A percentile compares a stretch with the other conserved stretches of the same genome.
Evolutionary conservation across 2,797 vertebrate genomes (phyloP).

Genomic region (Lithobates sylvaticus): DNA sequence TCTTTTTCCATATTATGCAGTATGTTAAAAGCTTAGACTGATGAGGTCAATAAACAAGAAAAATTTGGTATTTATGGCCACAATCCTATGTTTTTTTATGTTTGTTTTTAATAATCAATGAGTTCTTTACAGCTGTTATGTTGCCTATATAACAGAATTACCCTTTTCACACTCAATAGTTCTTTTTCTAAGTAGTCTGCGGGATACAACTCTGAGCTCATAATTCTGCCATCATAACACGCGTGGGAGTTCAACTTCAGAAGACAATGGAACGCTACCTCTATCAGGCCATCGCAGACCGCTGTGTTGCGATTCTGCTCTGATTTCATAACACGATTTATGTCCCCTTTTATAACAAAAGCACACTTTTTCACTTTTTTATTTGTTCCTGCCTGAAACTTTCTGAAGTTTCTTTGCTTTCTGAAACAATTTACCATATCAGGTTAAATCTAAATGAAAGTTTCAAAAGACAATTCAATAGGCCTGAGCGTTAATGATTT

Average conservation of each 20-base stretch:
- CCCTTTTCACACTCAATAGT: not conserved
- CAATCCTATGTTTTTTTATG: not conserved
- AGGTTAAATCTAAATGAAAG: too few relatives aligned
- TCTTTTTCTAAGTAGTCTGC: constrained; percentile 9
- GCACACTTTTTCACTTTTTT: not conserved
- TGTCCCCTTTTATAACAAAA: not conserved
- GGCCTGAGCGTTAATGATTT: too few relatives aligned
- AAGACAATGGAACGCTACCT: not conserved
- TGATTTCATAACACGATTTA: constrained; percentile 2
- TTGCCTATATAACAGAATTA: constrained; percentile 40
- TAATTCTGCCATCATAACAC: constrained; percentile 8
- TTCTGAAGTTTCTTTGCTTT: too few relatives aligned
- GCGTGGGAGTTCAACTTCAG: constrained; percentile 1
- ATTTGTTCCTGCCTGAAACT: not conserved
- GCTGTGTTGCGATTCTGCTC: not conserved
- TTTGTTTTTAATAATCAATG: constrained; percentile 9
- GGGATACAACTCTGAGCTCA: constrained; percentile 11
- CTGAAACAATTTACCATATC: too few relatives aligned
- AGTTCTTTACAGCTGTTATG: constrained; percentile 1
- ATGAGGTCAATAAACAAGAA: not conserved
- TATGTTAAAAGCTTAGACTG: not conserved
- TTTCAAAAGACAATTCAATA: too few relatives aligned
- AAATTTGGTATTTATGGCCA: not conserved
- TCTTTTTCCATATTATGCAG: not conserved
- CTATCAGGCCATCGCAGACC: not conserved